phyloP scores from a whole-genome alignment of 1,140 invertebrate genomes.

The Aphelinus atriplicis region DNA sequence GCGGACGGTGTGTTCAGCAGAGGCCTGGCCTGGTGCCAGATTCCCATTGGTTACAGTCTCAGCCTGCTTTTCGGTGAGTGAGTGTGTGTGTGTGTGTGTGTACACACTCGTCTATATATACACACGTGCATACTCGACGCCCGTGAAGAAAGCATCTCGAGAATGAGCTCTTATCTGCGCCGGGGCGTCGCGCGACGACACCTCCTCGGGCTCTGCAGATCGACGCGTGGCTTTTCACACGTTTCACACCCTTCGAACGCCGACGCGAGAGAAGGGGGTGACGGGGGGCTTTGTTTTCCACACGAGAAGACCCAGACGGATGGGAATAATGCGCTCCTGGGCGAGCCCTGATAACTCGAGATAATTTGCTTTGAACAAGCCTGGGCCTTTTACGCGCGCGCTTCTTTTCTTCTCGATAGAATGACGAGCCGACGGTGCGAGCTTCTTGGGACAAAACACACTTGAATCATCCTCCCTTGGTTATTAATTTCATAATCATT shows the following conservation, averaged over 20 bases:
- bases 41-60: conserved; percentile 83
- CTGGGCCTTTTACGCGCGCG: neutral
- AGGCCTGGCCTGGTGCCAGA: conserved; percentile 81
- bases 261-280: too few species aligned
- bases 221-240: conserved; percentile 15
- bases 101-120: neutral
- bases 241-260: neutral
- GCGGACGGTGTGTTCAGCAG: conserved; percentile 78
- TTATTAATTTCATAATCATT: too few species aligned
- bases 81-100: too few species aligned
- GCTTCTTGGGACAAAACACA: too few species aligned
- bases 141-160: neutral
- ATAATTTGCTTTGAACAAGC: neutral
- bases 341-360: too few species aligned
- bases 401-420: neutral
- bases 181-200: neutral
- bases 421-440: too few species aligned
- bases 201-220: too few species aligned
- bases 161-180: neutral
- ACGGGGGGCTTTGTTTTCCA: neutral
- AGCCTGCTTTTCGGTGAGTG: conserved; percentile 77
- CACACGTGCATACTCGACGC: neutral
- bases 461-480: too few species aligned
- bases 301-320: neutral
- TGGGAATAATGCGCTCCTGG: conserved; percentile 2